These are phyloP conservation scores for Oryzias javanicus DNA, from an alignment of 2,113 vertebrate species.

Conservation along the genomic window DNA sequence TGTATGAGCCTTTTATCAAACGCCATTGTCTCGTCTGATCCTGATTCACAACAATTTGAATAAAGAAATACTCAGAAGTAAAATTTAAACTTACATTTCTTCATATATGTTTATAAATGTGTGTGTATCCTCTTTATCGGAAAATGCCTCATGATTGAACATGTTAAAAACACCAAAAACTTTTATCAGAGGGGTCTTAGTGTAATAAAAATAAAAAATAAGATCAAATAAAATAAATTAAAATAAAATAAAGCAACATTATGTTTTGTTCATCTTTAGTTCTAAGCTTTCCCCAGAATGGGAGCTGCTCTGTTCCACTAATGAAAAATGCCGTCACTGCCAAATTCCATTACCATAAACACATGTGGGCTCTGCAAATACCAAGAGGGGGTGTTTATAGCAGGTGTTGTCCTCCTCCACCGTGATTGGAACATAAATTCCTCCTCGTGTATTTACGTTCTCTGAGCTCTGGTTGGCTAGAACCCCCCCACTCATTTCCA, in stretches of 20 bases:
- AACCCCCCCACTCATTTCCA: slow-evolving; percentile 23
- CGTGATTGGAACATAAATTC: slow-evolving; percentile 63
- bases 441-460: slow-evolving; percentile 53
- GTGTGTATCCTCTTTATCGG: too few relatives aligned
- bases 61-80: too few relatives aligned
- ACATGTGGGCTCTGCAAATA: slow-evolving; percentile 34
- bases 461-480: slow-evolving; percentile 28
- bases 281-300: neutral
- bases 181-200: too few relatives aligned
- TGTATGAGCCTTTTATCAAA: too few relatives aligned
- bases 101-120: too few relatives aligned
- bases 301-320: neutral
- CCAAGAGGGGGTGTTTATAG: slow-evolving; percentile 24
- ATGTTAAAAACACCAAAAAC: too few relatives aligned
- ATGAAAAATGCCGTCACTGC: slow-evolving; percentile 17
- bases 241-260: neutral
- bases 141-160: too few relatives aligned
- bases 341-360: slow-evolving; percentile 26
- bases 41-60: too few relatives aligned
- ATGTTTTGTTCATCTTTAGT: neutral
- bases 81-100: too few relatives aligned
- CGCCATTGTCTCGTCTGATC: too few relatives aligned
- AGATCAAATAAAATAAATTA: too few relatives aligned
- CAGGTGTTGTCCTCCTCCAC: slow-evolving; percentile 52
- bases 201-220: too few relatives aligned